phyloP scores from a whole-genome alignment of 1,140 invertebrate genomes.

The Sitophilus oryzae region DNA sequence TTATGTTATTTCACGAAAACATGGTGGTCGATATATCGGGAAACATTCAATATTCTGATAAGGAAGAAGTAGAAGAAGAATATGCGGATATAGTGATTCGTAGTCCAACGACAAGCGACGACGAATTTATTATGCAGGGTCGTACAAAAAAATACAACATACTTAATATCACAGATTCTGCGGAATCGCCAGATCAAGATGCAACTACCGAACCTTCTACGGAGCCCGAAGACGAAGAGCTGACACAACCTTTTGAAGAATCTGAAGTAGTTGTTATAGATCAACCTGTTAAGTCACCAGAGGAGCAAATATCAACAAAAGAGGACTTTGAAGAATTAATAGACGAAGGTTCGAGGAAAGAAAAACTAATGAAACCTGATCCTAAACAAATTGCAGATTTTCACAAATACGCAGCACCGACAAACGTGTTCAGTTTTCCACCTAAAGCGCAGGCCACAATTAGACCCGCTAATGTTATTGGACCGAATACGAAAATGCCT shows the following conservation, averaged over 20 bases:
- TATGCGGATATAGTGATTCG: constrained; percentile 42
- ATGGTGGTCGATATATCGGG: constrained; percentile 54
- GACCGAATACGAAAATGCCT: constrained; percentile 21
- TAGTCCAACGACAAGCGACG: constrained; percentile 42
- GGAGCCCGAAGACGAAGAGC: constrained; percentile 44
- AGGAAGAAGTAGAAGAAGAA: constrained; percentile 45
- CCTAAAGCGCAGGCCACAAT: constrained; percentile 19
- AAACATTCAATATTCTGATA: constrained; percentile 56
- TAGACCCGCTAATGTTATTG: constrained; percentile 18
- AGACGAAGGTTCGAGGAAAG: constrained; percentile 51
- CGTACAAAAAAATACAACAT: constrained; percentile 36
- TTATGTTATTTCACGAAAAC: constrained; percentile 56
- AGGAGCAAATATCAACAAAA: constrained; percentile 56
- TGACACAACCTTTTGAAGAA: constrained; percentile 49
- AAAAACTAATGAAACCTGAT: constrained; percentile 41
- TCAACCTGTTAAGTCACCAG: constrained; percentile 52
- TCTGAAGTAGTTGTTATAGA: constrained; percentile 59
- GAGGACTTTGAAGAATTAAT: constrained; percentile 57
- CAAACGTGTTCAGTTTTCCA: constrained; percentile 31
- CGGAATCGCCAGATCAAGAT: constrained; percentile 52
- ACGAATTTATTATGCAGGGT: constrained; percentile 39
- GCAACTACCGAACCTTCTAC: constrained; percentile 48
- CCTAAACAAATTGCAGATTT: constrained; percentile 37
- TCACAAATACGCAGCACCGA: constrained; percentile 36
- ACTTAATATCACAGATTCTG: constrained; percentile 44